Percentiles rank a stretch among this genome's conserved stretches.
These are phyloP conservation scores for Anoplolepis gracilipes DNA, from an alignment of 1,140 invertebrate genomes.

Conservation along the genomic window DNA sequence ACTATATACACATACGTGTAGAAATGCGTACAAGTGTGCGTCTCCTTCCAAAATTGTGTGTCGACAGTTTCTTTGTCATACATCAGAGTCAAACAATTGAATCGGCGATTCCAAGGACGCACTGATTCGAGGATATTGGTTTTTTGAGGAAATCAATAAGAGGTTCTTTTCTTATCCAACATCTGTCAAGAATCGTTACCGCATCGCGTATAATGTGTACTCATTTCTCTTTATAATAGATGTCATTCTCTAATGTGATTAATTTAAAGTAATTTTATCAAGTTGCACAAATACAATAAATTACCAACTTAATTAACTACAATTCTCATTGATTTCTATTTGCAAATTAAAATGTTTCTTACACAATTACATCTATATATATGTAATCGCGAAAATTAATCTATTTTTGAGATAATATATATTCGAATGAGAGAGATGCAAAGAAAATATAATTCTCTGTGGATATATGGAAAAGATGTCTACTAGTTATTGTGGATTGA, in stretches of 20 bases:
- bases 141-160: slow-evolving; percentile 7
- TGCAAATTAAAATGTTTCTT: slow-evolving; percentile 1
- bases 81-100: slow-evolving; percentile 44
- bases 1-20: not conserved
- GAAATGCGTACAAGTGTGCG: not conserved
- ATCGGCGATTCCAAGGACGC: not conserved
- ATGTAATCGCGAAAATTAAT: not conserved
- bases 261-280: not conserved
- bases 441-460: not conserved
- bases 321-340: not conserved
- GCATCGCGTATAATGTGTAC: too few species aligned
- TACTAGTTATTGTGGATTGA: slow-evolving; percentile 13
- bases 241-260: not conserved
- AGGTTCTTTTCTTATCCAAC: not conserved
- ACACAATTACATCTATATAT: not conserved
- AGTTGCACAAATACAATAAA: not conserved
- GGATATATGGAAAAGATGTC: not conserved
- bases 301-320: not conserved
- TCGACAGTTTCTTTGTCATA: slow-evolving; percentile 41
- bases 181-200: not conserved
- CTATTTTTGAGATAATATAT: not conserved
- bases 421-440: slow-evolving; percentile 7
- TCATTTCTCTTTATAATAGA: not conserved
- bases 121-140: not conserved
- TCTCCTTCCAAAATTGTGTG: slow-evolving; percentile 20